Evolutionary conservation across 1,140 invertebrate genomes (phyloP).

Genomic region (Sitobion miscanthi): DNA sequence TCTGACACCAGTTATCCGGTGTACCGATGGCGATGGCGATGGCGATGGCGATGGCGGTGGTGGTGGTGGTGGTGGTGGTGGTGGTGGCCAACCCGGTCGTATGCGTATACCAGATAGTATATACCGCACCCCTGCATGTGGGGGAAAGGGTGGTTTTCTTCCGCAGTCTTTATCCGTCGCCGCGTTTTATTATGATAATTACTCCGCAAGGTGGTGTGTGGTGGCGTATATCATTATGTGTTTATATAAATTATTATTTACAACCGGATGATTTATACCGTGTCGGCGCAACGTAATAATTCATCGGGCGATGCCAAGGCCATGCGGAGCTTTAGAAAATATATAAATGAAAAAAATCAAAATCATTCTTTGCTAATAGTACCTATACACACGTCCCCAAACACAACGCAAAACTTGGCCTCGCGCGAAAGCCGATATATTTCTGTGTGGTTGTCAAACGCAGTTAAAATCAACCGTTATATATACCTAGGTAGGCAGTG

Average conservation of each 20-base stretch:
- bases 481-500: not conserved
- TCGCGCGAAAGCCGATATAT: slow-evolving; percentile 27
- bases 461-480: slow-evolving; percentile 39
- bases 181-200: slow-evolving; percentile 44
- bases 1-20: not conserved
- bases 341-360: not conserved
- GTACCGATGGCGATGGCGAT: too few relatives aligned
- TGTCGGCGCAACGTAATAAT: slow-evolving; percentile 33
- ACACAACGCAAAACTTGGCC: slow-evolving; percentile 34
- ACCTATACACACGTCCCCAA: not conserved
- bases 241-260: slow-evolving; percentile 25
- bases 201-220: not conserved
- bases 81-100: not conserved
- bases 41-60: too few relatives aligned
- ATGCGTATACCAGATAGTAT: not conserved
- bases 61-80: too few relatives aligned
- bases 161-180: not conserved
- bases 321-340: slow-evolving; percentile 3
- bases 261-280: slow-evolving; percentile 25
- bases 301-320: slow-evolving; percentile 25
- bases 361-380: slow-evolving; percentile 32
- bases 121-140: not conserved
- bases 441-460: slow-evolving; percentile 44
- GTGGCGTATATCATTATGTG: not conserved
- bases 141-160: not conserved